phyloP scores from a whole-genome alignment of 2,797 vertebrate species.

The Paratrypauchen microcephalus region DNA sequence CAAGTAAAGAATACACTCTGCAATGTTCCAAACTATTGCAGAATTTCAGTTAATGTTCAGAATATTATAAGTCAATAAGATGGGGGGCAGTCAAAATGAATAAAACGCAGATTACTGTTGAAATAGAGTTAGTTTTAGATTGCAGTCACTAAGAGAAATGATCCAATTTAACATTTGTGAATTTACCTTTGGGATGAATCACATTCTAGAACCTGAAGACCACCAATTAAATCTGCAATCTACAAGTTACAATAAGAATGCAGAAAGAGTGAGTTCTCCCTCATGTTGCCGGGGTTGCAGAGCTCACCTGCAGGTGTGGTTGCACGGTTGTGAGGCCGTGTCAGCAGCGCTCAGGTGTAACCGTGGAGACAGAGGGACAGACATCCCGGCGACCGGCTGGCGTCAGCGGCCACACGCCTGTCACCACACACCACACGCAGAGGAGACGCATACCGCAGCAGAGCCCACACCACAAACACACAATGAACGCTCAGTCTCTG shows the following conservation, averaged over 20 bases:
- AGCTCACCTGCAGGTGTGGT: conserved; percentile 31
- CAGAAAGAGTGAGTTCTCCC: neutral
- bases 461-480: conserved; percentile 73
- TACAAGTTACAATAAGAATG: neutral
- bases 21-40: neutral
- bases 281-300: neutral
- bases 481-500: conserved; percentile 79
- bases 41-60: too few relatives aligned
- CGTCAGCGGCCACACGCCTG: conserved; percentile 78
- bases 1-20: neutral
- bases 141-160: too few relatives aligned
- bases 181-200: too few relatives aligned
- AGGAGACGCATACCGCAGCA: conserved; percentile 73
- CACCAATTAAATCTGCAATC: too few relatives aligned
- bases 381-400: conserved; percentile 74
- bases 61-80: too few relatives aligned
- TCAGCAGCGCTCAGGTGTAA: conserved; percentile 75
- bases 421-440: conserved; percentile 76
- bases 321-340: conserved; percentile 50
- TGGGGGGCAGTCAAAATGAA: too few relatives aligned
- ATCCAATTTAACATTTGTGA: too few relatives aligned
- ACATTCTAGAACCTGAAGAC: too few relatives aligned
- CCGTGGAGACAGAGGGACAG: conserved; percentile 63
- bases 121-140: too few relatives aligned
- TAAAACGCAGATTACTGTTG: too few relatives aligned